Base-by-base conservation (phyloP, 2,888 invertebrate genomes). In the Embidobia sp. region DNA sequence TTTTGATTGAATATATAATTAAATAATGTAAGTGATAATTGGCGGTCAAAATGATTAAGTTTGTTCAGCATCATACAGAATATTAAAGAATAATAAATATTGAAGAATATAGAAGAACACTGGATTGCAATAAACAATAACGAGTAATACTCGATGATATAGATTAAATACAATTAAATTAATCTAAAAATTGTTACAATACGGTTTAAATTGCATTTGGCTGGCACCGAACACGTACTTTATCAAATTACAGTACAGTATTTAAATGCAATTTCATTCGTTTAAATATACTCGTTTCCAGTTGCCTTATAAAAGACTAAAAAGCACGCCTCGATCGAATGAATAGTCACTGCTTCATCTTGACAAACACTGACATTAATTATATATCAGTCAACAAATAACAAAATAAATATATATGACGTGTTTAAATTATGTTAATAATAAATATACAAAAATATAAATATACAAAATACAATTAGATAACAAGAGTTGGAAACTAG, bases 381-480 rank as follows among this genome's bases (percentile, higher is more conserved):
- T 31, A 1, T 8, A 44, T n/a, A 44, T 13, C 31, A 33, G 16
- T 19, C 35, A 53, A 67, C 7, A 57, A 55, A 40, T 22, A 57
- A 67, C 40, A 48, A 40, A 29, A 48, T 57, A 53, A 53, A 44
- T 49, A 15, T 29, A 31, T 13, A 35, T n/a, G 16, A 19, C 18
- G 8, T 18, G 15, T 51, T 49, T 31, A 18, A 33, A 16, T 44
- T 33, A 55, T n/a, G 7, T 37, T 22, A 22, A n/a, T 27, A 55
- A 55, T 31, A 35, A 55, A 57, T 67, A 67, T 67, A 67, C 29
- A 57, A 69, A 67, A 57, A 69, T 57, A 69, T 49, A 59, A 67
- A 67, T 57, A 67, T 57, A 67, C 15, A 67, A 67, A 67, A 67
- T 29, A 37, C 22, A 46, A 46, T 46, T 18, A 16, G 13, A 46